phyloP scores from a whole-genome alignment of 2,113 vertebrate species.

The Rhinoderma darwinii region DNA sequence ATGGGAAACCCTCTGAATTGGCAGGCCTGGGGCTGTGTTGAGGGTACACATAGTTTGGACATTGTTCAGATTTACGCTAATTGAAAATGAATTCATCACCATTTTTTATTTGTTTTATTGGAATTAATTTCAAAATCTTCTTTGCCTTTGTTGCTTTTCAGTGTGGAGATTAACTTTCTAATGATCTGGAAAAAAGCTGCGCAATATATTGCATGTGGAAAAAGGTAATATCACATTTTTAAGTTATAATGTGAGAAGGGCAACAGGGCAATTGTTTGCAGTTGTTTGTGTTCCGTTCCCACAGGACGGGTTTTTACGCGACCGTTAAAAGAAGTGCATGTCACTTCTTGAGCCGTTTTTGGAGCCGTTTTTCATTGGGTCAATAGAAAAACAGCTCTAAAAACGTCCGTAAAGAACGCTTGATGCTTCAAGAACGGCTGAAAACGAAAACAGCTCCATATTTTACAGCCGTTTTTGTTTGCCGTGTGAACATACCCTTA shows the following conservation, averaged over 20 bases:
- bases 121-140: not conserved
- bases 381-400: too few relatives aligned
- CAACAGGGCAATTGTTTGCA: not conserved
- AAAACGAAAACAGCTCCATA: too few relatives aligned
- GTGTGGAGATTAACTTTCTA: conserved; percentile 25
- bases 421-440: too few relatives aligned
- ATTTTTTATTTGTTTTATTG: not conserved
- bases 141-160: conserved; percentile 26
- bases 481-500: too few relatives aligned
- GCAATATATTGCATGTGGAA: conserved; percentile 19
- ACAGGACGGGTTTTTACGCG: too few relatives aligned
- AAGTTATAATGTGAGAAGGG: not conserved
- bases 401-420: too few relatives aligned
- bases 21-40: not conserved
- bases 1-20: not conserved
- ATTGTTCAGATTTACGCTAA: not conserved
- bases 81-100: not conserved
- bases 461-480: too few relatives aligned
- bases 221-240: conserved; percentile 31
- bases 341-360: too few relatives aligned
- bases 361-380: too few relatives aligned
- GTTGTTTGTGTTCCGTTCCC: too few relatives aligned
- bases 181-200: conserved; percentile 32
- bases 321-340: too few relatives aligned
- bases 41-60: not conserved